Percentiles rank a stretch among this genome's conserved stretches.
Conservation (phyloP, 1,140 invertebrate species). For the Heliothis subflexa region DNA sequence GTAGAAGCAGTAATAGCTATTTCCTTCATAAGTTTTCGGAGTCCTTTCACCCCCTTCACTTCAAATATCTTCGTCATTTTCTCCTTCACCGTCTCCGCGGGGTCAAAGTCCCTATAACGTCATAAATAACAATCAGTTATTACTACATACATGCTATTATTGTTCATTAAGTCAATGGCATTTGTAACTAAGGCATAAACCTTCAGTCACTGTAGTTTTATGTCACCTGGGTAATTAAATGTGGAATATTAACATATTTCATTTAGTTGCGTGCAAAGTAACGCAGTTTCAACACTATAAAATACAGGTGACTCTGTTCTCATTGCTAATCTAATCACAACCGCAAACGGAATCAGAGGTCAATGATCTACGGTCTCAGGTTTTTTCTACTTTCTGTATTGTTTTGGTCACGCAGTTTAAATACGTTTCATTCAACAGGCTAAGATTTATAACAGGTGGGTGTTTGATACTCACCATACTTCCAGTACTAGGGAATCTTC, state of each 20-base stretch:
- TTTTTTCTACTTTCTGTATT: conserved; percentile 22
- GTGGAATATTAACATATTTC: conserved; percentile 17
- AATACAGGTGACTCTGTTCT: conserved; percentile 6
- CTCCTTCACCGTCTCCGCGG: conserved; percentile 94
- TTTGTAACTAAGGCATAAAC: conserved; percentile 31
- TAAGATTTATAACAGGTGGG: neutral
- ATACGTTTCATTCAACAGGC: conserved; percentile 31
- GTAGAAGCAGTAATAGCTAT: conserved; percentile 97
- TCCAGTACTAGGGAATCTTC: conserved; percentile 90
- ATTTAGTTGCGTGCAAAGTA: conserved; percentile 18
- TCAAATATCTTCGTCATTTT: conserved; percentile 94
- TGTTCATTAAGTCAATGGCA: conserved; percentile 29
- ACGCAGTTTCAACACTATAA: conserved; percentile 5
- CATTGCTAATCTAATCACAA: conserved; percentile 31
- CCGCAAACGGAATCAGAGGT: conserved; percentile 7
- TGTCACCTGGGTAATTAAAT: conserved; percentile 33
- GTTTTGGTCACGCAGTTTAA: conserved; percentile 41
- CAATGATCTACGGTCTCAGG: neutral
- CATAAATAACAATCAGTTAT: conserved; percentile 22
- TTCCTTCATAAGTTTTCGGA: conserved; percentile 96
- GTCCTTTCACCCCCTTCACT: conserved; percentile 93
- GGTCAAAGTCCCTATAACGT: conserved; percentile 93
- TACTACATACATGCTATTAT: conserved; percentile 26
- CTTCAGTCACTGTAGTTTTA: conserved; percentile 20
- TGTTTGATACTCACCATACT: conserved; percentile 88